These are phyloP conservation scores for Alaudala cheleensis DNA, from an alignment of 2,113 vertebrate genomes.

Conservation along the genomic window DNA sequence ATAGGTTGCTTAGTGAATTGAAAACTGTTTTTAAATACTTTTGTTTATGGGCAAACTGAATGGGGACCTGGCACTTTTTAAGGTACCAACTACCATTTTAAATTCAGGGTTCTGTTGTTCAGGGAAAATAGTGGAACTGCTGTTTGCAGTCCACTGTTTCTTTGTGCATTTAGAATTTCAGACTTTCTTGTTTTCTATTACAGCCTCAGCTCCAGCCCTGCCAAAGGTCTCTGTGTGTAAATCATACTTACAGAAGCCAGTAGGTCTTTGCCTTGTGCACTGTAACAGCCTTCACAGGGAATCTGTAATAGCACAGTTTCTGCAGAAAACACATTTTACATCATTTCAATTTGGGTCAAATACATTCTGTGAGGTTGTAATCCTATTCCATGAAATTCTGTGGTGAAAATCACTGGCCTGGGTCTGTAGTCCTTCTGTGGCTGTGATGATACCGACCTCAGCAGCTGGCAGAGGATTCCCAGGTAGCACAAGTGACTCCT, in stretches of 20 bases:
- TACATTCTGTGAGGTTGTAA: neutral
- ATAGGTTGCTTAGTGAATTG: neutral
- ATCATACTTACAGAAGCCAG: neutral
- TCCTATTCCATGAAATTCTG: neutral
- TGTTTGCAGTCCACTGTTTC: neutral
- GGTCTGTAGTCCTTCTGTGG: neutral
- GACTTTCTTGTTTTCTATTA: neutral
- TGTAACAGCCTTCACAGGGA: neutral
- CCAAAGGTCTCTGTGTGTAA: conserved; percentile 11
- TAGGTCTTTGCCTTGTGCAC: neutral
- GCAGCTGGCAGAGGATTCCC: neutral
- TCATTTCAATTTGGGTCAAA: neutral
- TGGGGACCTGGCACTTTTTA: neutral
- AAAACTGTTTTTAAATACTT: neutral
- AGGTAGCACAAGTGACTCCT: neutral
- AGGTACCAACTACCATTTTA: neutral
- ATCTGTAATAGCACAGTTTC: neutral
- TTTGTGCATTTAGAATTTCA: neutral
- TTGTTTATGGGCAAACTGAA: neutral
- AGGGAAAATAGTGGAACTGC: neutral
- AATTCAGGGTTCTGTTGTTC: neutral
- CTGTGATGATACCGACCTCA: neutral
- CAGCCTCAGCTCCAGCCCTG: neutral
- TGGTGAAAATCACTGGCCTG: neutral
- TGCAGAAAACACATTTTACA: neutral